A percentile compares a stretch with the other conserved stretches of the same genome.
Conservation (phyloP, 2,888 invertebrate species). For the Himalopsyche kuldschensis region DNA sequence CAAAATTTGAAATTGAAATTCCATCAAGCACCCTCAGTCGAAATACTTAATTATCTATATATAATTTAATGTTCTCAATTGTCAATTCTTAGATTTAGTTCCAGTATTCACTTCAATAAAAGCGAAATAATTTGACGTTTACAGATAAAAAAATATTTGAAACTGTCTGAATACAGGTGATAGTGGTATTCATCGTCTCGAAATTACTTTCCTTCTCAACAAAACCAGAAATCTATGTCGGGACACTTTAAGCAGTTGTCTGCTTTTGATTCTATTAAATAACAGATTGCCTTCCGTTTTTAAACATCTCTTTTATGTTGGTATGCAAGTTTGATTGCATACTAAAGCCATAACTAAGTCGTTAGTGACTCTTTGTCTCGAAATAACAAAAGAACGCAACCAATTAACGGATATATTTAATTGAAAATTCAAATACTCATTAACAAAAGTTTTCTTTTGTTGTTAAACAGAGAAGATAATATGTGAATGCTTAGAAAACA, state of each 20-base stretch:
- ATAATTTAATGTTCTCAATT: no score
- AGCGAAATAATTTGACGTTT: no score
- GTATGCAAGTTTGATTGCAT: conserved; percentile 28
- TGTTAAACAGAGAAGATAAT: neutral
- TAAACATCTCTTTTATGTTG: neutral
- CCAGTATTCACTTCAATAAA: no score
- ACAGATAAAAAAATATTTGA: no score
- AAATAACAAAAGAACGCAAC: conserved; percentile 22
- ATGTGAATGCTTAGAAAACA: neutral
- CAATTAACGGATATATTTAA: conserved; percentile 33
- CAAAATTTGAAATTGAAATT: no score
- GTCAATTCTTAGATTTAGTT: no score
- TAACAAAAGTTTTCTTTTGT: conserved; percentile 1
- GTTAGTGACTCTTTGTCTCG: neutral
- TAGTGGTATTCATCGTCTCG: neutral
- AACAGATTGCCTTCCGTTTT: neutral
- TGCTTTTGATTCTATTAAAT: neutral
- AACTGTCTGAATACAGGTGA: no score
- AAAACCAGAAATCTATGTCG: neutral
- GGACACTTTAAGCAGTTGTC: neutral
- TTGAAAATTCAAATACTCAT: conserved; percentile 31
- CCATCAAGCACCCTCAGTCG: no score
- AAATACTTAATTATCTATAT: no score
- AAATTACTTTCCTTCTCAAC: neutral
- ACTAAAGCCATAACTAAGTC: neutral